Evolutionary conservation across 53 echinoderm and acorn worm species (phyloP).

Genomic region (Hippasteria phrygiana): DNA sequence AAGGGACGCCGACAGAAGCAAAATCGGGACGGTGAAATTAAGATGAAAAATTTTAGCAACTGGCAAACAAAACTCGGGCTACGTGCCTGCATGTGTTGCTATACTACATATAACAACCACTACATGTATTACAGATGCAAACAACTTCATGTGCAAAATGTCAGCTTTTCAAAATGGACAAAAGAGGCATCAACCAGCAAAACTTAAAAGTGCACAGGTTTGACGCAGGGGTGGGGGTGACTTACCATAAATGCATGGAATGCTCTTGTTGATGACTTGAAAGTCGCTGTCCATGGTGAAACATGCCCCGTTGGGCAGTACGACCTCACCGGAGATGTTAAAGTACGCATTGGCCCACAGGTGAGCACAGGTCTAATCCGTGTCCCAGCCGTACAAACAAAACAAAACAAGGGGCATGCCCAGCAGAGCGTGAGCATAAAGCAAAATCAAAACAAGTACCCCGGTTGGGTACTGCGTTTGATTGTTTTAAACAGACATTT

Average conservation of each 20-base stretch:
- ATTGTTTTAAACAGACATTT: too few species aligned
- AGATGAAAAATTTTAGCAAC: too few species aligned
- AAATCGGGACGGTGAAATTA: too few species aligned
- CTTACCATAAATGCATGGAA: slow-evolving; percentile 91
- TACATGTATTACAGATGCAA: too few species aligned
- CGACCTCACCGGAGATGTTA: slow-evolving; percentile 72
- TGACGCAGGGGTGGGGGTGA: slow-evolving; percentile 18
- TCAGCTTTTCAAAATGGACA: too few species aligned
- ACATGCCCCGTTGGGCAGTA: slow-evolving; percentile 94
- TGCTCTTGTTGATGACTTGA: slow-evolving; percentile 80
- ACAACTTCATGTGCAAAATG: too few species aligned
- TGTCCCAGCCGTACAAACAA: slow-evolving; percentile 2
- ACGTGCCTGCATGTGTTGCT: too few species aligned
- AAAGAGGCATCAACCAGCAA: too few species aligned
- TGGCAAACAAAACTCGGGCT: too few species aligned
- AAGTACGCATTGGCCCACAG: slow-evolving; percentile 94
- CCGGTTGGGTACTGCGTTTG: too few species aligned
- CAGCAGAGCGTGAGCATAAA: neutral
- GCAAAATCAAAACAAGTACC: neutral
- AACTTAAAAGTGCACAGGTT: neutral
- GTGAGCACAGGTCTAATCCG: slow-evolving; percentile 91
- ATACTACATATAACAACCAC: too few species aligned
- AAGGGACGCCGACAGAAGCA: too few species aligned
- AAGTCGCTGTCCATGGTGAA: slow-evolving; percentile 85
- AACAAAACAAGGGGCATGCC: neutral